These are phyloP conservation scores for Xiphophorus birchmanni DNA, from an alignment of 2,797 vertebrate species.

Conservation along the genomic window DNA sequence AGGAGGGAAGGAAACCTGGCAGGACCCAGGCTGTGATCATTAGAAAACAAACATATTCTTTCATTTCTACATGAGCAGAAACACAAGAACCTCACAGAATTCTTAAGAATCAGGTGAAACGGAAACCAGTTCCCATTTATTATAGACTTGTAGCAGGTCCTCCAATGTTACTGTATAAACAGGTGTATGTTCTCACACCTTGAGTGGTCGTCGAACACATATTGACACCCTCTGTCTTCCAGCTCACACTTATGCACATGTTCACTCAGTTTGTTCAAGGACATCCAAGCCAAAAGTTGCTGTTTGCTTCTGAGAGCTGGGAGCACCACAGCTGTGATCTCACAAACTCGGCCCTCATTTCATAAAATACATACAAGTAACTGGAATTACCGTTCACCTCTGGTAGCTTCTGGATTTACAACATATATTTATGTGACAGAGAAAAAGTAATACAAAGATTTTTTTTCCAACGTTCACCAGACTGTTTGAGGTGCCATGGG, in stretches of 20 bases:
- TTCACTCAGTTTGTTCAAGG: slow-evolving; percentile 57
- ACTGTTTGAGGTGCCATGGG: no score
- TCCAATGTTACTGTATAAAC: slow-evolving; percentile 13
- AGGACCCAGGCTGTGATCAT: slow-evolving; percentile 35
- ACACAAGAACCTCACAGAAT: not conserved
- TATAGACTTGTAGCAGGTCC: not conserved
- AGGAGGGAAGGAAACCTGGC: slow-evolving; percentile 57
- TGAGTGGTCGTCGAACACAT: not conserved
- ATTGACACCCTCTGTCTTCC: not conserved
- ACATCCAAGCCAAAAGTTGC: slow-evolving; percentile 33
- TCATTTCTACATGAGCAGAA: not conserved
- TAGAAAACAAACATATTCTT: slow-evolving; percentile 1
- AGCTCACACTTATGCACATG: slow-evolving; percentile 25
- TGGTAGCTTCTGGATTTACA: no score
- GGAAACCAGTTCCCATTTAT: not conserved
- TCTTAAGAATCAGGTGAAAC: not conserved
- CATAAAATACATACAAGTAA: not conserved
- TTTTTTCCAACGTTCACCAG: no score
- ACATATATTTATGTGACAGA: no score
- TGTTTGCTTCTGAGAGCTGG: slow-evolving; percentile 50
- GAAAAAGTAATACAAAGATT: no score
- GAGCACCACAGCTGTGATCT: slow-evolving; percentile 56
- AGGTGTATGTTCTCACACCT: slow-evolving; percentile 19
- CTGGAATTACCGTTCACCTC: no score
- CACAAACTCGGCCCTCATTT: not conserved